Conservation (phyloP, 2,888 invertebrate genomes). For the Athalia circularis region DNA sequence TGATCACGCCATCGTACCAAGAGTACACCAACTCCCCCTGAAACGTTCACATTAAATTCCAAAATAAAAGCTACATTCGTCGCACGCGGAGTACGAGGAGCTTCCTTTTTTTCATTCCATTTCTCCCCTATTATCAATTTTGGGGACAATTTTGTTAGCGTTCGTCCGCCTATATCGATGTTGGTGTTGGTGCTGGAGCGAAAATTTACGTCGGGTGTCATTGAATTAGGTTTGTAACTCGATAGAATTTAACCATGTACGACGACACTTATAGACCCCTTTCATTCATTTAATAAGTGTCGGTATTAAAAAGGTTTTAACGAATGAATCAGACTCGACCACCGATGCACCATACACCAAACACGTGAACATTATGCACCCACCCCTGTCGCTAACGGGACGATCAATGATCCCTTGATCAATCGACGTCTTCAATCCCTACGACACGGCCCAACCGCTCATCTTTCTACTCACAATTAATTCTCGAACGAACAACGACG, state of each 20-base stretch:
- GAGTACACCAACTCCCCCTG: conserved; percentile 89
- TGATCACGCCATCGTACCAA: conserved; percentile 85
- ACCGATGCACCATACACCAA: conserved; percentile 1
- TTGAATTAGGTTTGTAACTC: conserved; percentile 44
- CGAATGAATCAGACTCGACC: conserved; percentile 28
- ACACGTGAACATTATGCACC: not conserved
- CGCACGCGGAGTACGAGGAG: not conserved
- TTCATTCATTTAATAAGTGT: conserved; percentile 48
- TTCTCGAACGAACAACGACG: too few species aligned
- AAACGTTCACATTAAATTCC: conserved; percentile 61
- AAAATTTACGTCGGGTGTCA: conserved; percentile 36
- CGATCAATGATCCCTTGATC: too few species aligned
- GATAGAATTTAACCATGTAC: conserved; percentile 44
- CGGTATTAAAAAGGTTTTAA: conserved; percentile 44
- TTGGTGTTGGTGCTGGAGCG: conserved; percentile 8
- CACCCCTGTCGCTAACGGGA: too few species aligned
- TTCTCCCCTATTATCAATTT: not conserved
- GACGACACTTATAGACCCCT: conserved; percentile 44
- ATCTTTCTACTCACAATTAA: too few species aligned
- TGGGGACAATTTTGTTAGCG: not conserved
- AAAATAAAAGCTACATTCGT: not conserved
- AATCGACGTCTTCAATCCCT: too few species aligned
- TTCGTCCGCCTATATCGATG: not conserved
- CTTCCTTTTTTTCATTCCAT: not conserved
- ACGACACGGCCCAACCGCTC: too few species aligned